phyloP scores from a whole-genome alignment of 2,797 vertebrate species.

The Cyclura pinguis region DNA sequence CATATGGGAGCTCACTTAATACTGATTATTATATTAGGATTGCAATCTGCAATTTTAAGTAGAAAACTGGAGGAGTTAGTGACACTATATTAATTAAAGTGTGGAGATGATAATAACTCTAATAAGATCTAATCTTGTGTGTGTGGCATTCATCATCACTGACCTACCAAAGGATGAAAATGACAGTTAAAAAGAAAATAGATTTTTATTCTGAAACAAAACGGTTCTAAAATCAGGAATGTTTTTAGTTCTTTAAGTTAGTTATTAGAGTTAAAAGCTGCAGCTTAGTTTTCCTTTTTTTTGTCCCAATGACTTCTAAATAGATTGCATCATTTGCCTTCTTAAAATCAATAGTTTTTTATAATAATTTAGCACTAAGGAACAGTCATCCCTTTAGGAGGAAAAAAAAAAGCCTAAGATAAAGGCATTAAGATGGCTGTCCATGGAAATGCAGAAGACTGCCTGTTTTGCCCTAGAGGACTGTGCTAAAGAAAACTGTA shows the following conservation, averaged over 20 bases:
- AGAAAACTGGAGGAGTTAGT: background rate
- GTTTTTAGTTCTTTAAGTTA: background rate
- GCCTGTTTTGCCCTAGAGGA: background rate
- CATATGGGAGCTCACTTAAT: background rate
- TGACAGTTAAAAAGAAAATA: background rate
- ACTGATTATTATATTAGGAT: background rate
- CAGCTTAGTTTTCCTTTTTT: background rate
- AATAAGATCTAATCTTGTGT: background rate
- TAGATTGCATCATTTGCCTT: background rate
- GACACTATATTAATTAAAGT: background rate
- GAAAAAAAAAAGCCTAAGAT: background rate
- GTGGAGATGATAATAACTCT: background rate
- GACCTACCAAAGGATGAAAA: background rate
- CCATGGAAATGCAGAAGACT: background rate
- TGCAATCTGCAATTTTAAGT: slow-evolving; percentile 3
- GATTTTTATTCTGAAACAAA: background rate
- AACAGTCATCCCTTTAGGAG: background rate
- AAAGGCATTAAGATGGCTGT: background rate
- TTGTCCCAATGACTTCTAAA: background rate
- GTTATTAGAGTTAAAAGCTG: background rate
- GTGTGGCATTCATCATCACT: background rate
- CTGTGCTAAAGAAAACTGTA: background rate
- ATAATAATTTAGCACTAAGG: background rate
- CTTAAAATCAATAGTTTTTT: background rate
- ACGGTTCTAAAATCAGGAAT: background rate